Percentiles rank a stretch among this genome's conserved stretches.
These are phyloP conservation scores for Helostoma temminkii DNA, from an alignment of 2,797 vertebrate species.

Conservation along the genomic window DNA sequence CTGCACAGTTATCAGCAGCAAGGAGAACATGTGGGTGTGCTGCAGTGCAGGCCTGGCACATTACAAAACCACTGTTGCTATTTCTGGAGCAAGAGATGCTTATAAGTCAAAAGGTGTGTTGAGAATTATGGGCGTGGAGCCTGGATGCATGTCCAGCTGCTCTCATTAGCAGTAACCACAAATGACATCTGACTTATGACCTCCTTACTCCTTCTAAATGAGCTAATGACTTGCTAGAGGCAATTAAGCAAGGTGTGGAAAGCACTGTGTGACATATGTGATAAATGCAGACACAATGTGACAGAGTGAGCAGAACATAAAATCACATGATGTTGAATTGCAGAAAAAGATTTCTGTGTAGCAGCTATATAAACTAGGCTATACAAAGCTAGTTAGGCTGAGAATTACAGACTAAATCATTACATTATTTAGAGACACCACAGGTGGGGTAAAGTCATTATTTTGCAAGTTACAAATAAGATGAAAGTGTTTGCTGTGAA, in stretches of 20 bases:
- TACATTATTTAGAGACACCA: neutral
- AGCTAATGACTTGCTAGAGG: constrained; percentile 11
- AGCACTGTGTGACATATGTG: constrained; percentile 22
- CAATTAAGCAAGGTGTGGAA: constrained; percentile 17
- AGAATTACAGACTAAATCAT: neutral
- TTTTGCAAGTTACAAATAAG: too few species aligned
- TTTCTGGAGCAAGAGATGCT: constrained; percentile 59
- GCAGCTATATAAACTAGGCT: neutral
- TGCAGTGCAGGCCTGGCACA: constrained; percentile 71
- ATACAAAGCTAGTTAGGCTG: neutral
- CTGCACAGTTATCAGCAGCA: constrained; percentile 44
- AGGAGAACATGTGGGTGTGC: constrained; percentile 64
- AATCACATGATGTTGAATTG: neutral
- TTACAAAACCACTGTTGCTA: constrained; percentile 66
- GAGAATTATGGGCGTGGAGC: constrained; percentile 41
- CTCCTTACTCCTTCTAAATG: constrained; percentile 14
- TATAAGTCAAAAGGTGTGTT: constrained; percentile 47
- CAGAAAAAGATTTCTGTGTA: neutral
- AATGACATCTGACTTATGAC: constrained; percentile 32
- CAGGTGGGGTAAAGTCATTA: neutral
- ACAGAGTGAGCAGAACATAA: neutral
- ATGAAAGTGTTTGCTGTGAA: too few species aligned
- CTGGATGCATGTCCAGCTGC: constrained; percentile 32
- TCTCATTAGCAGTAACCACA: constrained; percentile 41
- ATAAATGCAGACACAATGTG: neutral